These are phyloP conservation scores for Orgyia antiqua DNA, from an alignment of 2,888 invertebrate species.

Conservation along the genomic window DNA sequence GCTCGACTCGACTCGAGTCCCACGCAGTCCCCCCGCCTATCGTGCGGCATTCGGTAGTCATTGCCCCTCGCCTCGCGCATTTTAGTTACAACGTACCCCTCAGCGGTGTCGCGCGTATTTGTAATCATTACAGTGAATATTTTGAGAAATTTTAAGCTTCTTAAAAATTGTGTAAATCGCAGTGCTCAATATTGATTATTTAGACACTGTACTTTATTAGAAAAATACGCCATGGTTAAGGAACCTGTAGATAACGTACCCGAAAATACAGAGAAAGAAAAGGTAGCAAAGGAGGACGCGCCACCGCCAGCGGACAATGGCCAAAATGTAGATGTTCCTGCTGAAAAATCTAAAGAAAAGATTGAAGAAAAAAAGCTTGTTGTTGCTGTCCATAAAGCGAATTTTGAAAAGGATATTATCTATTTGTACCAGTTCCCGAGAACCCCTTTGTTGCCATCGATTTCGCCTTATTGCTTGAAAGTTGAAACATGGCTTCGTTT, in stretches of 20 bases:
- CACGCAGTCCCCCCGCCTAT: too few species aligned
- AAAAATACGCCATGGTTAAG: conserved; percentile 80
- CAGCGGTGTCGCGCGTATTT: conserved; percentile 5
- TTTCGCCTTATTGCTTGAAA: conserved; percentile 96
- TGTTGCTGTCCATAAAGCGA: conserved; percentile 89
- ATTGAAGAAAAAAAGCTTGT: conserved; percentile 78
- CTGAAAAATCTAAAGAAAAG: conserved; percentile 69
- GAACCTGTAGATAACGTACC: conserved; percentile 86
- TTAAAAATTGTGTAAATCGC: conserved; percentile 11
- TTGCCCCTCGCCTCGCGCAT: too few species aligned
- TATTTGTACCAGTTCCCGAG: conserved; percentile 97
- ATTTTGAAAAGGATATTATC: conserved; percentile 94
- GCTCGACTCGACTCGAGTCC: too few species aligned
- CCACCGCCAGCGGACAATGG: conserved; percentile 68
- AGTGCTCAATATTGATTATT: conserved; percentile 9
- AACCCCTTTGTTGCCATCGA: conserved; percentile 91
- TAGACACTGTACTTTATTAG: background rate
- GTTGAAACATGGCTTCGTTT: conserved; percentile 97
- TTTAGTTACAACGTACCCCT: too few species aligned
- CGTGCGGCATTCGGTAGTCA: too few species aligned
- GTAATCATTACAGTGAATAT: conserved; percentile 12
- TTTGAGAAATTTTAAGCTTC: conserved; percentile 5
- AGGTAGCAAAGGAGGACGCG: conserved; percentile 76
- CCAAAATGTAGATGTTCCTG: conserved; percentile 60
- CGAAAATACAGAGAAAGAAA: conserved; percentile 80